These are phyloP conservation scores for Callaeas wilsoni DNA, from an alignment of 2,113 vertebrate genomes.

Conservation along the genomic window DNA sequence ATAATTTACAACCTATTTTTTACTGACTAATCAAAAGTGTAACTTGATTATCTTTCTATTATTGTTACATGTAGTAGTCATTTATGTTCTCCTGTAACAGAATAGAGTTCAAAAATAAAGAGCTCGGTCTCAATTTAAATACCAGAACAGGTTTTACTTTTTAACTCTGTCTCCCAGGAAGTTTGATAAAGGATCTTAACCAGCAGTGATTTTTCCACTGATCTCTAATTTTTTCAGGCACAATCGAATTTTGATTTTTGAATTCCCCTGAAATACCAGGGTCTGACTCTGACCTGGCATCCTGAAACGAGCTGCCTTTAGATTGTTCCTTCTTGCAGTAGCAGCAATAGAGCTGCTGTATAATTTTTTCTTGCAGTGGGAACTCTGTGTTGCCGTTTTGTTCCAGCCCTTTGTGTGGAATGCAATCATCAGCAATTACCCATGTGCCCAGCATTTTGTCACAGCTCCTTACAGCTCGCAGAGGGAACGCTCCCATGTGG, in stretches of 20 bases:
- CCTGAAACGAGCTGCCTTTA: background rate
- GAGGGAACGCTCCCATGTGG: background rate
- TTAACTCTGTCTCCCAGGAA: background rate
- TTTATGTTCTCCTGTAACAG: background rate
- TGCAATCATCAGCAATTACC: conserved; percentile 18
- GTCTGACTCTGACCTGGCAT: background rate
- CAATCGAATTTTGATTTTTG: background rate
- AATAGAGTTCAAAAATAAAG: background rate
- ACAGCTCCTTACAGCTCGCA: background rate
- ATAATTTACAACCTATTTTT: background rate
- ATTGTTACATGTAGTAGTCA: background rate
- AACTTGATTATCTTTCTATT: background rate
- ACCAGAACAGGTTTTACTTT: background rate
- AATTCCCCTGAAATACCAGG: background rate
- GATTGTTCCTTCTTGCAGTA: background rate
- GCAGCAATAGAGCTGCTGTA: background rate
- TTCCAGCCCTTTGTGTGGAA: background rate
- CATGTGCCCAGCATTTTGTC: conserved; percentile 4
- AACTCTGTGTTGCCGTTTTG: background rate
- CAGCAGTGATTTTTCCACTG: background rate
- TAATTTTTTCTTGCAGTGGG: background rate
- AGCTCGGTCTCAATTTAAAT: background rate
- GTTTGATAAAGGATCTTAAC: background rate
- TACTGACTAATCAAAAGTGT: background rate
- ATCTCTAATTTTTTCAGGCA: background rate